phyloP scores from a whole-genome alignment of 2,797 vertebrate species.

The Muscicapa comitata region DNA sequence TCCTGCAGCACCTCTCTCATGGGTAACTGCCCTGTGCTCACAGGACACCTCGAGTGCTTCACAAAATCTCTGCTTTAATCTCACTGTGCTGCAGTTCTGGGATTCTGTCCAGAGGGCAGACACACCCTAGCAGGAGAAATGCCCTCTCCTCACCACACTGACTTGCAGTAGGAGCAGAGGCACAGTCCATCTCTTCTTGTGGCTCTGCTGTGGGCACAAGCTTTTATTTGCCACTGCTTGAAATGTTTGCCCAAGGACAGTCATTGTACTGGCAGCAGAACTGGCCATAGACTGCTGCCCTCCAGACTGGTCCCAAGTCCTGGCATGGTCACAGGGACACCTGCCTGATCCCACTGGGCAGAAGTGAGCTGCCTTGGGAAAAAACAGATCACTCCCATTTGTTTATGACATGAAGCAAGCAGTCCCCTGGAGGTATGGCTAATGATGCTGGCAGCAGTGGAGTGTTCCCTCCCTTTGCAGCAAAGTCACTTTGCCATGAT shows the following conservation, averaged over 20 bases:
- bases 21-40: not conserved
- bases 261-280: not conserved
- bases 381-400: not conserved
- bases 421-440: not conserved
- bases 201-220: not conserved
- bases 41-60: fast-evolving
- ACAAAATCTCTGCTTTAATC: not conserved
- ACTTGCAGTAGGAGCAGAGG: not conserved
- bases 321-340: not conserved
- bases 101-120: not conserved
- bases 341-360: not conserved
- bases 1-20: not conserved
- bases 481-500: not conserved
- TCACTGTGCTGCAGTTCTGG: not conserved
- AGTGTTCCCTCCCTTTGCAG: not conserved
- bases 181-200: not conserved
- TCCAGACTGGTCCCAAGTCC: not conserved
- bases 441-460: not conserved
- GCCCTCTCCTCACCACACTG: not conserved
- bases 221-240: not conserved
- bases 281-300: not conserved
- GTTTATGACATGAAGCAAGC: not conserved
- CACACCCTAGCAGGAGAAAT: not conserved
- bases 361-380: not conserved
- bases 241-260: not conserved